Evolutionary conservation across 2,113 vertebrate genomes (phyloP).

Genomic region (Miniopterus natalensis): DNA sequence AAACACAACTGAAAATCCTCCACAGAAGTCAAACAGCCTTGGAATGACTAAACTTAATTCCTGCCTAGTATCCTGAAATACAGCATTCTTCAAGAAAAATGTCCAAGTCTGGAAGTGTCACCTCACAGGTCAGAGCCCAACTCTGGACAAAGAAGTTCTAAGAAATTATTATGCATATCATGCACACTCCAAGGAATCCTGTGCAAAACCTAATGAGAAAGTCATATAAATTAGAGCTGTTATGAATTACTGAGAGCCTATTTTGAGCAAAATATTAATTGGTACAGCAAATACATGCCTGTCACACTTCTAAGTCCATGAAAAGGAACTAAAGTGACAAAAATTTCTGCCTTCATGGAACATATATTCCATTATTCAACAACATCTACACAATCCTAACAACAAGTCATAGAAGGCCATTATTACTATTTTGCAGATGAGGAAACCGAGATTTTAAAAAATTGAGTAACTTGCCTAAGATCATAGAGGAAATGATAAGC

Average conservation of each 20-base stretch:
- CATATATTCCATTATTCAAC: background rate
- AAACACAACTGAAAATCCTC: background rate
- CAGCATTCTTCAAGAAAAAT: background rate
- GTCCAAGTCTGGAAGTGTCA: background rate
- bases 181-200: background rate
- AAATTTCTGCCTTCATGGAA: background rate
- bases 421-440: background rate
- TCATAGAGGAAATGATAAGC: background rate
- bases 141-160: background rate
- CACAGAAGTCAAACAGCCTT: background rate
- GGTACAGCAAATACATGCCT: background rate
- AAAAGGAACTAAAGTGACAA: background rate
- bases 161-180: background rate
- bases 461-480: background rate
- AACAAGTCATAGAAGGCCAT: background rate
- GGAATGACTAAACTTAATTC: conserved; percentile 9
- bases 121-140: background rate
- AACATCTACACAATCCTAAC: background rate
- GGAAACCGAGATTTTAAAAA: background rate
- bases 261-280: background rate
- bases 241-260: background rate
- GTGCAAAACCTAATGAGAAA: background rate
- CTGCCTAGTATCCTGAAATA: background rate
- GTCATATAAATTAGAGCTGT: background rate
- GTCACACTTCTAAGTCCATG: background rate